Percentiles rank a stretch among this genome's conserved stretches.
Conservation (phyloP, 2,888 invertebrate genomes). For the Euproctis similis region DNA sequence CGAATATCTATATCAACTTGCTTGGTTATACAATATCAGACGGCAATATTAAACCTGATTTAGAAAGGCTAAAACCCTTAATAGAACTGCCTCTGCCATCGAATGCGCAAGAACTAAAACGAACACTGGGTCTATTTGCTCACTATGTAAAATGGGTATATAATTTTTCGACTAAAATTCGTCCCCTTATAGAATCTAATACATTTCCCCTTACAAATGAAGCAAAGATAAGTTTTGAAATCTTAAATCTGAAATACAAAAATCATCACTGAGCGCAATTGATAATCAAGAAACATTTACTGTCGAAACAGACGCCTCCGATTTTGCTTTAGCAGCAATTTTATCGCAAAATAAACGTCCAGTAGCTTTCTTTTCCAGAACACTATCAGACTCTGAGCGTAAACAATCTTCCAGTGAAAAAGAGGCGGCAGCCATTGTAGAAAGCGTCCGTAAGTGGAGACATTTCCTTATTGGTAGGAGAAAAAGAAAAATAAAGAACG, state of each 20-base stretch:
- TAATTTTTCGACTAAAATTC: not conserved
- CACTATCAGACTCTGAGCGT: not conserved
- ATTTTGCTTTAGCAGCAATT: slow-evolving; percentile 1
- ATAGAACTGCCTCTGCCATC: not conserved
- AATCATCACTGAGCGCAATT: not conserved
- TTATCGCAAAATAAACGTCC: not conserved
- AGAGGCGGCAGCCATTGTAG: not conserved
- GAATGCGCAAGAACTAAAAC: not conserved
- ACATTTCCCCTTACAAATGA: not conserved
- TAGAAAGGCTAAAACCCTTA: not conserved
- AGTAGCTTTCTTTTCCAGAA: not conserved
- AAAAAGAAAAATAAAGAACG: not conserved
- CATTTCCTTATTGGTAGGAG: not conserved
- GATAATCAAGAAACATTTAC: not conserved
- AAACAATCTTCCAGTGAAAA: not conserved
- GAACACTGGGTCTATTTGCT: not conserved
- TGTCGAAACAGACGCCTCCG: not conserved
- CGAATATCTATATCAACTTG: not conserved
- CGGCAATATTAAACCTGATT: not conserved
- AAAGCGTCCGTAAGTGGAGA: not conserved
- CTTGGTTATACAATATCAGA: not conserved
- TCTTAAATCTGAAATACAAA: not conserved
- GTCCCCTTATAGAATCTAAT: not conserved
- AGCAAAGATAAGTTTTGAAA: not conserved
- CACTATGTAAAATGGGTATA: not conserved